Evolutionary conservation across 1,140 invertebrate species (phyloP).

Genomic region (Drosophila carrolli): DNA sequence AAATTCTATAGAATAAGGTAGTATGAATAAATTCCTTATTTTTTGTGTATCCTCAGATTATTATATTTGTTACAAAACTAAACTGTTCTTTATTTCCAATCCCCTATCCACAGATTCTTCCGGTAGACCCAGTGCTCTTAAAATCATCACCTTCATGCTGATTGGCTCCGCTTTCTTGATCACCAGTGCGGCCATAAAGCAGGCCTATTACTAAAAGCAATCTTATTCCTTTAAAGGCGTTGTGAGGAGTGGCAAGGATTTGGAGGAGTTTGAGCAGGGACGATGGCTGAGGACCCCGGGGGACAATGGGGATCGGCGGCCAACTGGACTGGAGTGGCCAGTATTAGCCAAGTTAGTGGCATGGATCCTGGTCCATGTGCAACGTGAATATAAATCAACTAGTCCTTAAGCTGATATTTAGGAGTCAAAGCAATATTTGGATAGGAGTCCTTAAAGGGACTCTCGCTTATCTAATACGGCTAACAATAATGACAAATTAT

Average conservation of each 20-base stretch:
- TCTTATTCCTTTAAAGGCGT: not conserved
- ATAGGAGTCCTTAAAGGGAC: constrained; percentile 23
- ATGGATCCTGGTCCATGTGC: constrained; percentile 38
- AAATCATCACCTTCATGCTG: constrained; percentile 84
- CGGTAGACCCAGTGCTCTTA: constrained; percentile 84
- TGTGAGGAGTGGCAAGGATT: constrained; percentile 11
- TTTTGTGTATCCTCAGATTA: too few species aligned
- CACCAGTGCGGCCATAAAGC: constrained; percentile 82
- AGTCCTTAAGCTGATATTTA: constrained; percentile 60
- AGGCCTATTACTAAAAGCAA: constrained; percentile 77
- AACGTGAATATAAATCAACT: constrained; percentile 56
- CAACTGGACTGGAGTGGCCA: constrained; percentile 34
- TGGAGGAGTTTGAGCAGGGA: not conserved
- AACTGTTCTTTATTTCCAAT: too few species aligned
- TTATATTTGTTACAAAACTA: too few species aligned
- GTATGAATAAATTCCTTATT: too few species aligned
- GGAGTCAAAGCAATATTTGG: constrained; percentile 63
- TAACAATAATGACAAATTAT: constrained; percentile 38
- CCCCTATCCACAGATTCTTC: constrained; percentile 75
- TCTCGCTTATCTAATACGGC: constrained; percentile 37
- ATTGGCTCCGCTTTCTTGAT: constrained; percentile 83
- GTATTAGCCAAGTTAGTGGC: constrained; percentile 55
- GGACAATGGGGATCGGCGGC: constrained; percentile 1
- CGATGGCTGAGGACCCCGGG: not conserved
- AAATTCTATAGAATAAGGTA: too few species aligned